Evolutionary conservation across 30 jellyfish, hydroid and myxozoan genomes (phyloP).

Genomic region (Aurelia sp.): DNA sequence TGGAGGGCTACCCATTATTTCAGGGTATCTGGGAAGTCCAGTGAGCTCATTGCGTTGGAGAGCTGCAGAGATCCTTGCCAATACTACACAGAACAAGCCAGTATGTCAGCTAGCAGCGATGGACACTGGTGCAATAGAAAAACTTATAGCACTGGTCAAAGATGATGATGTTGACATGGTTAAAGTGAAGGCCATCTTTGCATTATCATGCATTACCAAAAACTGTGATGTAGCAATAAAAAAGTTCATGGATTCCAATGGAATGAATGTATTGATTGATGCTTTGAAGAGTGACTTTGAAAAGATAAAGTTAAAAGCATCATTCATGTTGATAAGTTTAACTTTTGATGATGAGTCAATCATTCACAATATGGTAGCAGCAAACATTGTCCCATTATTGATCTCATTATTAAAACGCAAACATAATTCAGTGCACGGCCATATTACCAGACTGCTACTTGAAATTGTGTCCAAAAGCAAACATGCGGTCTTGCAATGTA

Average conservation of each 20-base stretch:
- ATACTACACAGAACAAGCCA: slow-evolving; percentile 82
- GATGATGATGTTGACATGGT: slow-evolving; percentile 70
- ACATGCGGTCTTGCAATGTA: slow-evolving; percentile 35
- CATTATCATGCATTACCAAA: slow-evolving; percentile 74
- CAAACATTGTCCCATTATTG: slow-evolving; percentile 18
- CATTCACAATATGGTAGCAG: slow-evolving; percentile 2
- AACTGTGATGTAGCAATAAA: slow-evolving; percentile 36
- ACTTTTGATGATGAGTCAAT: slow-evolving; percentile 36
- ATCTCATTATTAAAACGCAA: slow-evolving; percentile 28
- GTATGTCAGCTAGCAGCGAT: slow-evolving; percentile 72
- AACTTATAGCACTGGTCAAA: slow-evolving; percentile 29
- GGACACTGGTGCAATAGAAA: slow-evolving; percentile 44
- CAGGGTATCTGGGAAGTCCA: slow-evolving; percentile 56
- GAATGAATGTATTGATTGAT: slow-evolving; percentile 35
- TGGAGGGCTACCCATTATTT: slow-evolving; percentile 72
- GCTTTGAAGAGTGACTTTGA: slow-evolving; percentile 43
- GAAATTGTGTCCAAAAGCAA: slow-evolving; percentile 5
- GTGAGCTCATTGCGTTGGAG: slow-evolving; percentile 81
- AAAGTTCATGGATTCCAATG: slow-evolving; percentile 34
- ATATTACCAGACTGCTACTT: slow-evolving; percentile 34
- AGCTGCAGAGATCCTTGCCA: slow-evolving; percentile 90
- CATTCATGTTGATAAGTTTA: slow-evolving; percentile 70
- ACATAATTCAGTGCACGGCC: slow-evolving; percentile 55
- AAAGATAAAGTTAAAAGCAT: slow-evolving; percentile 75
- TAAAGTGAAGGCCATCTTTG: slow-evolving; percentile 77